Evolutionary conservation across 2,888 invertebrate species (phyloP), one percentile per base, ranked within the genome.

Genomic region (Scrobipalpa costella): DNA sequence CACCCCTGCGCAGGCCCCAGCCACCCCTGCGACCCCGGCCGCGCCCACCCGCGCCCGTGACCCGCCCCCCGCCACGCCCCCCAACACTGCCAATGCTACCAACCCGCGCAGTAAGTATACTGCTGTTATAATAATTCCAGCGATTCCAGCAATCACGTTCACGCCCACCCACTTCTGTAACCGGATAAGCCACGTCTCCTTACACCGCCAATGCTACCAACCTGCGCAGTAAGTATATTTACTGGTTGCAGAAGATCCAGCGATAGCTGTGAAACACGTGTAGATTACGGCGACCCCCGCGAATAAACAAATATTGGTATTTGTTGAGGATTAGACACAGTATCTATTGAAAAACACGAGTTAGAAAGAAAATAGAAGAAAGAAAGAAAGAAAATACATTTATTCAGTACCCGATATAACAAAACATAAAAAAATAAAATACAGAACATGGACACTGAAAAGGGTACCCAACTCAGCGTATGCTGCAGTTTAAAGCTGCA

Each of bases 21-120:
- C 80, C 78, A 64, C 88, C 17, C 61, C 79, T 62, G 64, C 80
- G 78, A 64, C 88, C 27, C 6, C 80, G 82, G 62, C 66, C 52
- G 69, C 36, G 61, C 71, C 49, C 52, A 66, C 55, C 63, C 64
- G 79, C 47, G 47, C 47, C 79, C 36, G 68, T 80, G 15, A 52
- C 68, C 76, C 58, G 58, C 58, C 59, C 27, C 68, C 69, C 15
- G 57, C 69, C 13, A 64, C 71, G n/a, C 66, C 71, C 8, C 63
- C 67, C 36, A 70, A 66, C 44, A 63, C 70, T 17, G 61, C 71
- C 40, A 62, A 67, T 44, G 63, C 64, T 78, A 81, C 34, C 73
- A 68, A 57, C 76, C 79, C 33, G 67, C 81, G 17, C 68, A 76
- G 84, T 82, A 66, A 72, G 73, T 69, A 44, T n/a, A 0, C 19